Percentiles rank a stretch among this genome's conserved stretches.
phyloP scores from a whole-genome alignment of 1,140 invertebrate genomes.

The Drosophila pseudoobscura region DNA sequence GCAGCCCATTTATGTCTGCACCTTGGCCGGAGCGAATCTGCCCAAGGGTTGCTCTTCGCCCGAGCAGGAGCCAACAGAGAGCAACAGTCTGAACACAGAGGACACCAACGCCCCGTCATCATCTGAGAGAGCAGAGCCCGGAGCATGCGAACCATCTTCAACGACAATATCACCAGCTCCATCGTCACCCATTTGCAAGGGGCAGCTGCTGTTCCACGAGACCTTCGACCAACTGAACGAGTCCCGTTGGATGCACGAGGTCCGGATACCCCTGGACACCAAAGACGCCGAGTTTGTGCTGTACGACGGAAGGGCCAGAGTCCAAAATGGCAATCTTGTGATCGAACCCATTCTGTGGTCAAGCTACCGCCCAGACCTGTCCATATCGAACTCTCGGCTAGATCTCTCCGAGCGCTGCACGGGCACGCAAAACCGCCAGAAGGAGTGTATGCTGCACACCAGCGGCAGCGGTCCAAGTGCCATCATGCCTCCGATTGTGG shows the following conservation, averaged over 20 bases:
- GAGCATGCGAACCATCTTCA: conserved; percentile 3
- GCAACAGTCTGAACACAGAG: background rate
- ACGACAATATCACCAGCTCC: conserved; percentile 1
- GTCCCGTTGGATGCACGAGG: conserved; percentile 59
- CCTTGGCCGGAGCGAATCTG: conserved; percentile 35
- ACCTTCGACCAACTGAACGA: conserved; percentile 67
- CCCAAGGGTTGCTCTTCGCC: conserved; percentile 26
- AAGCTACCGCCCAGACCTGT: conserved; percentile 58
- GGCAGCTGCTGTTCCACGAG: conserved; percentile 70
- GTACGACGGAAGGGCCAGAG: conserved; percentile 57
- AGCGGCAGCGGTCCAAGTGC: conserved; percentile 50
- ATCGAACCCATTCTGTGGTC: conserved; percentile 61
- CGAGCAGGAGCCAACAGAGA: conserved; percentile 3
- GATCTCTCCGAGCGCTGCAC: conserved; percentile 65
- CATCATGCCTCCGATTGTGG: conserved; percentile 65
- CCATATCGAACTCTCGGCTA: conserved; percentile 41
- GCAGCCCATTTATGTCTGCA: conserved; percentile 38
- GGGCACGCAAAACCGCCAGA: conserved; percentile 51
- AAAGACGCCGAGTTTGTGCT: conserved; percentile 68
- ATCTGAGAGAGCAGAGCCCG: background rate
- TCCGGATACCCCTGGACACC: conserved; percentile 57
- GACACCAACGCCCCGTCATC: background rate
- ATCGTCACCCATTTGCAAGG: conserved; percentile 45
- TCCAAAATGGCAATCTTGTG: conserved; percentile 36
- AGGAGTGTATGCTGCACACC: conserved; percentile 50